Percentiles rank a stretch among this genome's conserved stretches.
Evolutionary conservation across 2,888 invertebrate species (phyloP).

Genomic region (Acanthosoma haemorrhoidale): DNA sequence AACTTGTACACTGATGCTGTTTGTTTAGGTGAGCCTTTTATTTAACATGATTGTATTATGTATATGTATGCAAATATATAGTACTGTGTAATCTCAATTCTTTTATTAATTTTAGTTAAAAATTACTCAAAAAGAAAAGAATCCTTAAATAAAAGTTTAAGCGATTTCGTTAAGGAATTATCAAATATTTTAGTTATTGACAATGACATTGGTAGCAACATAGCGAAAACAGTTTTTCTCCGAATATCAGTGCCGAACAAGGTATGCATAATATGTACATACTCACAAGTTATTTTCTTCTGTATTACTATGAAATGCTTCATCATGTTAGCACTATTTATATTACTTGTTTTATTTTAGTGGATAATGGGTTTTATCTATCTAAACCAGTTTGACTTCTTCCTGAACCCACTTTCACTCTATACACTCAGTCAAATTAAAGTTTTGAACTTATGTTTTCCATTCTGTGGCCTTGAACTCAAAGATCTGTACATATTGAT

Average conservation of each 20-base stretch:
- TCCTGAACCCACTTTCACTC: too few relatives aligned
- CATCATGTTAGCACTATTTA: too few relatives aligned
- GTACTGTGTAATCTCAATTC: background rate
- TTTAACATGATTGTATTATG: background rate
- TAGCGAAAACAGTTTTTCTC: constrained; percentile 16
- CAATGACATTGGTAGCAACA: background rate
- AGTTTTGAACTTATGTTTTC: too few relatives aligned
- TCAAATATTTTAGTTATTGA: background rate
- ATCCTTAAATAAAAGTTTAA: background rate
- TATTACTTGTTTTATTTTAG: too few relatives aligned
- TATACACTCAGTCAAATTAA: too few relatives aligned
- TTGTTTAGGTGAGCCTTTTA: background rate
- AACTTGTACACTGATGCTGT: constrained; percentile 23
- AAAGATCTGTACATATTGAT: too few relatives aligned
- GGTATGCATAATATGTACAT: background rate
- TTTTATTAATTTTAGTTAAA: background rate
- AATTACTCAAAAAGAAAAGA: background rate
- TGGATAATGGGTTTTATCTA: too few relatives aligned
- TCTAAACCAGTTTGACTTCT: too few relatives aligned
- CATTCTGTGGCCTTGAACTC: too few relatives aligned
- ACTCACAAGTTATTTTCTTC: background rate
- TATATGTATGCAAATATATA: background rate
- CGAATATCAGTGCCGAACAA: constrained; percentile 13
- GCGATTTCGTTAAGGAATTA: background rate
- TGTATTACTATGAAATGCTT: too few relatives aligned